Evolutionary conservation across 2,888 invertebrate genomes (phyloP).

Genomic region (Drosophila macrospina): DNA sequence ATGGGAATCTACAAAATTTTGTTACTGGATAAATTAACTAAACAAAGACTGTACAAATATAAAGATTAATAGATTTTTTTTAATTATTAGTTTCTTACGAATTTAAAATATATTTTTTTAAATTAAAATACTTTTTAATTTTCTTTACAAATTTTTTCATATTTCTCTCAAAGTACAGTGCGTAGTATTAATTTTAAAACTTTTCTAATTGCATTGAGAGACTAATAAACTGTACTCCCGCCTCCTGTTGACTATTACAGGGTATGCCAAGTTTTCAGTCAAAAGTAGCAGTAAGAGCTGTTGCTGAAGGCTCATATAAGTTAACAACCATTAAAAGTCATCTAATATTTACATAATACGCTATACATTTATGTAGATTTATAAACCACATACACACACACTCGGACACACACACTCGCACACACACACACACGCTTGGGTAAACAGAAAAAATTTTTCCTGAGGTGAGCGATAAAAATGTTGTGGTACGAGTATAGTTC

Average conservation of each 20-base stretch:
- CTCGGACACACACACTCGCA: neutral
- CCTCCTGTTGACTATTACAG: neutral
- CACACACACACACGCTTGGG: neutral
- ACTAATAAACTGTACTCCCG: too few species aligned
- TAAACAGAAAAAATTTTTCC: slow-evolving; percentile 23
- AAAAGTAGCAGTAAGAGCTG: slow-evolving; percentile 5
- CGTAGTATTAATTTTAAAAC: too few species aligned
- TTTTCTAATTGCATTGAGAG: too few species aligned
- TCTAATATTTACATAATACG: slow-evolving; percentile 49
- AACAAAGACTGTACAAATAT: too few species aligned
- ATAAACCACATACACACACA: slow-evolving; percentile 8
- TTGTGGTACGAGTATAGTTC: slow-evolving; percentile 18
- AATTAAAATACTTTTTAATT: too few species aligned
- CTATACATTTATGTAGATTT: slow-evolving; percentile 47
- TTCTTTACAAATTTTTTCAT: too few species aligned
- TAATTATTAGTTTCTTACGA: too few species aligned
- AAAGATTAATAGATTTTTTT: too few species aligned
- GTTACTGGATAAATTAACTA: too few species aligned
- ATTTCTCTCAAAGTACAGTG: too few species aligned
- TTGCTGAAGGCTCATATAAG: slow-evolving; percentile 27
- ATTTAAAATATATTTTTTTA: too few species aligned
- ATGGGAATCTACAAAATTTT: neutral
- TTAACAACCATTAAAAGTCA: slow-evolving; percentile 57
- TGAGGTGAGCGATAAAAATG: slow-evolving; percentile 29
- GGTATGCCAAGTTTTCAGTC: slow-evolving; percentile 1